Evolutionary conservation across 1,140 invertebrate genomes (phyloP), one percentile per base, ranked within the genome.

Genomic region (Drosophila ercepeae): DNA sequence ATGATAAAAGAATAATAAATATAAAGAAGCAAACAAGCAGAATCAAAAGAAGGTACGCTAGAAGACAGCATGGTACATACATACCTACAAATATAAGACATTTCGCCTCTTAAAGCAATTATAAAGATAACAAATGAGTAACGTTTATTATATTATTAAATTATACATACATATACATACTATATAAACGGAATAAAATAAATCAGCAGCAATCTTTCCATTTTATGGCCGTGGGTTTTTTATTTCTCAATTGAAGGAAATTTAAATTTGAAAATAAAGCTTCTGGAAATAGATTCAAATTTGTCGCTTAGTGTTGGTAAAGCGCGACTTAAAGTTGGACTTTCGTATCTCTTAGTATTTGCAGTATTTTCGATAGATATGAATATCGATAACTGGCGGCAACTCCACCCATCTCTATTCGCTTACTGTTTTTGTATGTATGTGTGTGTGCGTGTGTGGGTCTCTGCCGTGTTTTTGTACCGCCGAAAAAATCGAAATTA

Each of bases 41-140:
- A 74, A 74, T 74, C 71, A 74, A 74, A 74, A 75, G 45, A 32
- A 19, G 55, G 9, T 19, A 46, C 11, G 32, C 55, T 42, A 69
- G 44, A 39, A 21, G 42, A 19, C 46, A 60, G 68, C 69, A 57
- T 69, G 51, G 63, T 71, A 71, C 42, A 48, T 78, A 76, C 27
- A 54, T 57, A 75, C 29, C 29, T 39, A 39, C 61, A 75, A 52
- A 76, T 86, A 68, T 89, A 83, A 78, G 82, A 89, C 68, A 77
- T 83, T 89, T 84, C 78, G 84, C 84, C 84, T 89, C 75, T 89
- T 89, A 89, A 89, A 89, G 84, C 84, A 89, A 89, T 89, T 89
- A 88, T 89, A 89, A 89, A 89, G 77, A 86, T 86, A 86, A 88
- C 68, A 86, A 86, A 74, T 74, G 61, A 75, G 71, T 74, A 74